Evolutionary conservation across 2,888 invertebrate genomes (phyloP), one percentile per base, ranked within the genome.

Genomic region (Amitus sp.): DNA sequence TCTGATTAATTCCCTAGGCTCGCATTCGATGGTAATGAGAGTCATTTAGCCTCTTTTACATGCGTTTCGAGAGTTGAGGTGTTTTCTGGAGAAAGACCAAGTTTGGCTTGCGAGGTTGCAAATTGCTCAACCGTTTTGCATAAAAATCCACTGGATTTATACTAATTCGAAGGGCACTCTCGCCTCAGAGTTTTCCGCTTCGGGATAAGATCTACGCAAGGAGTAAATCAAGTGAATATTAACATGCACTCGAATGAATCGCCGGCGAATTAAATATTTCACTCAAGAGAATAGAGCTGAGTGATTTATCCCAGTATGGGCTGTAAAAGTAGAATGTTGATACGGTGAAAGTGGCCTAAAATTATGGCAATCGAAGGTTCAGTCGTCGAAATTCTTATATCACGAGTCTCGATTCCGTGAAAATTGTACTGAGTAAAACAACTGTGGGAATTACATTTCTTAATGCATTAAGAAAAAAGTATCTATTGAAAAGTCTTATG

Each of bases 1-100:
- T 49, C 49, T 59, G 50, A 54, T 54, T 54, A 60, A 40, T 49
- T 50, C 53, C 47, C 53, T 54, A 48, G 46, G 59, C 39, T 49
- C 12, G 48, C 12, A 48, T 28, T 46, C 33, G 45, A 47, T 49
- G 47, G 45, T 60, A 60, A 60, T 54, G 60, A 54, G 50, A 51
- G 53, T 43, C 20, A 7, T 33, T 54, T 34, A 54, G 30, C 54
- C 60, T 50, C 54, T 47, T 60, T 60, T 54, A 47, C 60, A 50
- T 49, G 39, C 37, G 27, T 56, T 48, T 49, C 34, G 47, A 54
- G 47, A 48, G 33, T 30, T 45, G 27, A 56, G 46, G 49, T 39
- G 48, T 28, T 46, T 42, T 30, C 13, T 28, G 55, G 7, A 12
- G 49, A 12, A 43, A 40, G 34, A 56, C 49, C 45, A 49, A 56